phyloP scores from a whole-genome alignment of 2,888 invertebrate species.

The Cacoxenus indagator region DNA sequence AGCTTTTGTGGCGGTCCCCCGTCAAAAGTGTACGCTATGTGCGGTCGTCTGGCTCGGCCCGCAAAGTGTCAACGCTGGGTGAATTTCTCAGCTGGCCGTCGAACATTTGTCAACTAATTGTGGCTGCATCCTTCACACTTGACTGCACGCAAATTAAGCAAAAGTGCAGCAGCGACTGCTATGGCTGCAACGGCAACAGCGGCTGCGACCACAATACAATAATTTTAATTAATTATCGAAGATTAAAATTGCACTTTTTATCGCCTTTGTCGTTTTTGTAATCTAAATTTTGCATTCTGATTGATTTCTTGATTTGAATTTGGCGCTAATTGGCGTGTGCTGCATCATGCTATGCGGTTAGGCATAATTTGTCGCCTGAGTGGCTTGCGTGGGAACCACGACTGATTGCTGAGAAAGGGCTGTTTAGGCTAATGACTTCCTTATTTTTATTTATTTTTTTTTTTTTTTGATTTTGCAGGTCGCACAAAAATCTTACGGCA shows the following conservation, averaged over 20 bases:
- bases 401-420: slow-evolving; percentile 19
- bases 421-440: slow-evolving; percentile 4
- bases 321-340: not conserved
- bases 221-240: slow-evolving; percentile 66
- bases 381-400: slow-evolving; percentile 20
- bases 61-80: slow-evolving; percentile 6
- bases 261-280: slow-evolving; percentile 26
- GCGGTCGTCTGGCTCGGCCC: slow-evolving; percentile 34
- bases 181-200: slow-evolving; percentile 35
- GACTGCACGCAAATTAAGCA: slow-evolving; percentile 65
- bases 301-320: slow-evolving; percentile 37
- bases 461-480: slow-evolving; percentile 72
- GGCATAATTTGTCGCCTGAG: slow-evolving; percentile 22
- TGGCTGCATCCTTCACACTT: slow-evolving; percentile 68
- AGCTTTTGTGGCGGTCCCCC: no score
- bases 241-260: slow-evolving; percentile 53
- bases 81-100: slow-evolving; percentile 26
- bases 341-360: not conserved
- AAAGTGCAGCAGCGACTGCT: slow-evolving; percentile 28
- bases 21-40: slow-evolving; percentile 29
- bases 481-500: slow-evolving; percentile 99
- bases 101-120: slow-evolving; percentile 28
- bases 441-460: slow-evolving; percentile 23
- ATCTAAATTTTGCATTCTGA: slow-evolving; percentile 50
- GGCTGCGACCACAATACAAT: slow-evolving; percentile 52